phyloP scores from a whole-genome alignment of 2,888 invertebrate species.

The Keiferia lycopersicella region DNA sequence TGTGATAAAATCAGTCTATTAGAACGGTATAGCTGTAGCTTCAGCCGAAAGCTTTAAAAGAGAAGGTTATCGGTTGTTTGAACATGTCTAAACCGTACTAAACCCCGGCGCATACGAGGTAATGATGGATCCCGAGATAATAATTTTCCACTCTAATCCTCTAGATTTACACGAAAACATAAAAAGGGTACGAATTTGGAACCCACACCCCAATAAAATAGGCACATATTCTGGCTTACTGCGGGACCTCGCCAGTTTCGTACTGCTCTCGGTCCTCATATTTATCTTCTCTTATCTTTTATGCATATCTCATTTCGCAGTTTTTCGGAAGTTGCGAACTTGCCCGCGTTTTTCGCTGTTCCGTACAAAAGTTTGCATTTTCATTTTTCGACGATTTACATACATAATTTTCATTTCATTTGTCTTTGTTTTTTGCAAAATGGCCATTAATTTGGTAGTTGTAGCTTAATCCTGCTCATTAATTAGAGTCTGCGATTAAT shows the following conservation, averaged over 20 bases:
- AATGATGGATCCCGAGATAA: constrained; percentile 38
- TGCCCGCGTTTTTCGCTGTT: constrained; percentile 15
- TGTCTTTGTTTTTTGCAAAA: constrained; percentile 11
- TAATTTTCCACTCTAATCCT: constrained; percentile 46
- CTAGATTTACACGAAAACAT: constrained; percentile 35
- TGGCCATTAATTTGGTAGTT: neutral
- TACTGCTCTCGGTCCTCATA: constrained; percentile 33
- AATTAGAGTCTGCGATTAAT: neutral
- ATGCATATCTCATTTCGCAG: constrained; percentile 52
- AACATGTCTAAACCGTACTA: constrained; percentile 31
- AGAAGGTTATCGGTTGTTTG: constrained; percentile 13
- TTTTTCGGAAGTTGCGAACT: constrained; percentile 33
- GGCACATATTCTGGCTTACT: constrained; percentile 38
- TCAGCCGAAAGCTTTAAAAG: no score
- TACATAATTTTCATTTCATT: constrained; percentile 21
- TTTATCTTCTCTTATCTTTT: constrained; percentile 50
- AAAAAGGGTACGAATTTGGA: constrained; percentile 35
- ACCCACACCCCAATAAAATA: constrained; percentile 45
- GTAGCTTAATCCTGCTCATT: neutral
- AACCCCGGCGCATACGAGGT: constrained; percentile 42
- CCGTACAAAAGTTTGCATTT: constrained; percentile 19
- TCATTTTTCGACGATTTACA: constrained; percentile 20
- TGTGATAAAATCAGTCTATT: neutral
- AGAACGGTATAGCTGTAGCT: neutral
- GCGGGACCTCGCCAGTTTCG: constrained; percentile 33